These are phyloP conservation scores for Charadrius vociferus DNA, from an alignment of 2,113 vertebrate genomes.

Conservation along the genomic window DNA sequence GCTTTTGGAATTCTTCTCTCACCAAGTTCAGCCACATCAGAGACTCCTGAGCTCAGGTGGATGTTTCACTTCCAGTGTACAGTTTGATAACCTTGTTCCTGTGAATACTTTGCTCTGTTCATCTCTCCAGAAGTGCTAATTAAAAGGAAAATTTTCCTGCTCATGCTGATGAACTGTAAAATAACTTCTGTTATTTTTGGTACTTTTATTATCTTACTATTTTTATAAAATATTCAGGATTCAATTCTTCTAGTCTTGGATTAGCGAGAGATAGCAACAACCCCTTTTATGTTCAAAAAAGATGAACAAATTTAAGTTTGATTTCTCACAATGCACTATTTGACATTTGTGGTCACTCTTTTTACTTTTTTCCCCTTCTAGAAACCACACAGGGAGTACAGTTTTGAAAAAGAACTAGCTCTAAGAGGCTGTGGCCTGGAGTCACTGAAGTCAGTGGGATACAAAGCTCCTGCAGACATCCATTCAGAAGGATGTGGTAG, in stretches of 20 bases:
- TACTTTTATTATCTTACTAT: not conserved
- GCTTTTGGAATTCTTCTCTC: not conserved
- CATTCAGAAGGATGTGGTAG: not conserved
- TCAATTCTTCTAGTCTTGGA: not conserved
- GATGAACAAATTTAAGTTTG: not conserved
- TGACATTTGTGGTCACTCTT: not conserved
- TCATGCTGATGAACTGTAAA: not conserved
- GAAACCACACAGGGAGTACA: not conserved
- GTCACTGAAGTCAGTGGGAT: not conserved
- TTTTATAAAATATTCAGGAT: not conserved
- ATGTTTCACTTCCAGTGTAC: not conserved
- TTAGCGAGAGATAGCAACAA: not conserved
- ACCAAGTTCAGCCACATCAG: not conserved
- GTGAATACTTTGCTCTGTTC: not conserved
- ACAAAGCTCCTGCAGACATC: not conserved
- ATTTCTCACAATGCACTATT: not conserved
- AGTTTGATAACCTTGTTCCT: not conserved
- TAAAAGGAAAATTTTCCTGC: not conserved
- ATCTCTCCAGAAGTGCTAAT: not conserved
- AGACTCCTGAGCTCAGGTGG: not conserved
- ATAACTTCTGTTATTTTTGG: not conserved
- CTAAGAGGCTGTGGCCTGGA: not conserved
- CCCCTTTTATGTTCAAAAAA: not conserved
- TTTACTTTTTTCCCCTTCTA: not conserved
- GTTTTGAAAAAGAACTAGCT: not conserved